Evolutionary conservation across 2,113 vertebrate species (phyloP).

Genomic region (Tachysurus vachellii): DNA sequence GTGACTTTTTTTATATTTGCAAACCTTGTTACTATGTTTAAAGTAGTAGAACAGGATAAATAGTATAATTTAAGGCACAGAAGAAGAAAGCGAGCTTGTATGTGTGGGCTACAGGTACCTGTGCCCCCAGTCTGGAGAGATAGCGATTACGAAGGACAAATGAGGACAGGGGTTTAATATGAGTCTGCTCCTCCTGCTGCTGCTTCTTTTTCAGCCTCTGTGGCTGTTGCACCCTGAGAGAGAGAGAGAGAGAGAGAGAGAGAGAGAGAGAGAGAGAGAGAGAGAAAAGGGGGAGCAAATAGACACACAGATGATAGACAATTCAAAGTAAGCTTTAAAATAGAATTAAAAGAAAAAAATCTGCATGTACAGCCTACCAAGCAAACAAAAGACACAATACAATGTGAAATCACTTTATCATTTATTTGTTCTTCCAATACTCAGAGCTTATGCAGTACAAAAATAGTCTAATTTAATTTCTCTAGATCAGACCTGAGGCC

Average conservation of each 20-base stretch:
- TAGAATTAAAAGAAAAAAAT: not conserved
- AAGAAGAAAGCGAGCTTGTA: not conserved
- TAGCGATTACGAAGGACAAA: slow-evolving; percentile 80
- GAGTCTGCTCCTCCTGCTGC: slow-evolving; percentile 60
- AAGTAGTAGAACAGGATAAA: not conserved
- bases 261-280: not conserved
- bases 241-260: slow-evolving; percentile 6
- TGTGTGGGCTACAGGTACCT: slow-evolving; percentile 76
- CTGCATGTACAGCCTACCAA: not conserved
- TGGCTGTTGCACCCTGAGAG: slow-evolving; percentile 37
- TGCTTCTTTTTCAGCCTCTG: slow-evolving; percentile 51
- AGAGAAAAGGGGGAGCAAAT: not conserved
- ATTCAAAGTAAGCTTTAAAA: slow-evolving; percentile 5
- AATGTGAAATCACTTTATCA: not conserved
- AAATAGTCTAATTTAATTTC: not conserved
- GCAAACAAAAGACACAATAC: slow-evolving; percentile 1
- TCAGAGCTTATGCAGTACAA: slow-evolving; percentile 61
- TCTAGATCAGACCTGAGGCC: not conserved
- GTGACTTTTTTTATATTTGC: not conserved
- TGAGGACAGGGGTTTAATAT: slow-evolving; percentile 74
- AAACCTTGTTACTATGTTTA: not conserved
- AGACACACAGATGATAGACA: not conserved
- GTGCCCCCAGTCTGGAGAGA: slow-evolving; percentile 80
- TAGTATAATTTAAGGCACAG: not conserved
- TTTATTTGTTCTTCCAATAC: slow-evolving; percentile 56